phyloP scores from a whole-genome alignment of 2,113 vertebrate species.

The Xiphophorus couchianus region DNA sequence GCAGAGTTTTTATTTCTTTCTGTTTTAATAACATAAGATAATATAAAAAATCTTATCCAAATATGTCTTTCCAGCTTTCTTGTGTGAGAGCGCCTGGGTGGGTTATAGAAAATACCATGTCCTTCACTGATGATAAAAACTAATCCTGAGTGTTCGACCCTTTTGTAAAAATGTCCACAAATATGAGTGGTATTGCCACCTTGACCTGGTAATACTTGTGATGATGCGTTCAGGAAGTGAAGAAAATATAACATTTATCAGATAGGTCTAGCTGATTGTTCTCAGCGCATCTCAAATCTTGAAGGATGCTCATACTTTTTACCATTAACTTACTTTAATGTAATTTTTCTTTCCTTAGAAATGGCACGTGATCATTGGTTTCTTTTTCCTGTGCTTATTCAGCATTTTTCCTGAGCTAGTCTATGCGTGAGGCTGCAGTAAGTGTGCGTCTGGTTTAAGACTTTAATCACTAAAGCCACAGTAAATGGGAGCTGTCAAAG shows the following conservation, averaged over 20 bases:
- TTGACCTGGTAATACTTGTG: too few species aligned
- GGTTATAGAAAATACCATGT: neutral
- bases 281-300: too few species aligned
- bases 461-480: slow-evolving; percentile 11
- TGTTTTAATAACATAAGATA: too few species aligned
- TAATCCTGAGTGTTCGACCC: neutral
- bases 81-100: neutral
- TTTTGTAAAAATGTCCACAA: neutral
- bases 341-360: neutral
- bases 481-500: slow-evolving; percentile 9
- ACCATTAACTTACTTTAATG: too few species aligned
- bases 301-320: too few species aligned
- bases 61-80: neutral
- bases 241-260: too few species aligned
- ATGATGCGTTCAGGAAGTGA: too few species aligned
- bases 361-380: neutral
- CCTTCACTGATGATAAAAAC: neutral
- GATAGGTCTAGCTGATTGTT: too few species aligned
- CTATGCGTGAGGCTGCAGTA: neutral
- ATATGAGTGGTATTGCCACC: neutral
- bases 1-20: too few species aligned
- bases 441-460: slow-evolving; percentile 8
- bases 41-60: neutral
- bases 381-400: slow-evolving; percentile 4
- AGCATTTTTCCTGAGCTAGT: neutral